phyloP scores from a whole-genome alignment of 2,888 invertebrate species.

The Rotaria socialis region DNA sequence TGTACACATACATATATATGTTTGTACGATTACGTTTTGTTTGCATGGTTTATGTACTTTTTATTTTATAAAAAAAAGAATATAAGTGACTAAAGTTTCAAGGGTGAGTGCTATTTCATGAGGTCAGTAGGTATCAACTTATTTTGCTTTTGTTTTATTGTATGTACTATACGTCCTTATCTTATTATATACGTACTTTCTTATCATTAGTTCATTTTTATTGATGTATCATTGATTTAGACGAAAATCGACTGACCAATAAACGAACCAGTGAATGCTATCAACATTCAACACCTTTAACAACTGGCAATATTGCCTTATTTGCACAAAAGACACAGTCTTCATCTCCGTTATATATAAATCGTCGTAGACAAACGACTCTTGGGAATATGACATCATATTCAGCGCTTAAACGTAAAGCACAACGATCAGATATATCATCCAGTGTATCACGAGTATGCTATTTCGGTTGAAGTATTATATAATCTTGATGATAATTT shows the following conservation, averaged over 20 bases:
- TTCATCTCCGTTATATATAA: not conserved
- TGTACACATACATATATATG: not conserved
- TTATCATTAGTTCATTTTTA: not conserved
- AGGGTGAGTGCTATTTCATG: not conserved
- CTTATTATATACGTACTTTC: not conserved
- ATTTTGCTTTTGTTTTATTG: not conserved
- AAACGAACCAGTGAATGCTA: slow-evolving; percentile 1
- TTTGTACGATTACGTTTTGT: slow-evolving; percentile 24
- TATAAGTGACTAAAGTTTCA: slow-evolving; percentile 4
- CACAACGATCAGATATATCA: slow-evolving; percentile 24
- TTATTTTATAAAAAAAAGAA: not conserved
- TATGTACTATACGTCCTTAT: not conserved
- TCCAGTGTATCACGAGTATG: not conserved
- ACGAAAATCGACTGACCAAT: not conserved
- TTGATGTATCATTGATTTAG: not conserved
- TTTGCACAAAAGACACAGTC: not conserved
- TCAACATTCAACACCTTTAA: slow-evolving; percentile 11
- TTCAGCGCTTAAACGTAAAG: slow-evolving; percentile 31
- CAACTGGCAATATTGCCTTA: slow-evolving; percentile 26
- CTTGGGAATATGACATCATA: slow-evolving; percentile 30
- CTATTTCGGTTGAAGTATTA: not conserved
- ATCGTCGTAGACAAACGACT: not conserved
- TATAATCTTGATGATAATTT: not conserved
- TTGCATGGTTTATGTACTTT: not conserved
- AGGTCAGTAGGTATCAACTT: not conserved